Evolutionary conservation across 2,888 invertebrate species (phyloP), one percentile per base, ranked within the genome.

Genomic region (Melanostoma scalare): DNA sequence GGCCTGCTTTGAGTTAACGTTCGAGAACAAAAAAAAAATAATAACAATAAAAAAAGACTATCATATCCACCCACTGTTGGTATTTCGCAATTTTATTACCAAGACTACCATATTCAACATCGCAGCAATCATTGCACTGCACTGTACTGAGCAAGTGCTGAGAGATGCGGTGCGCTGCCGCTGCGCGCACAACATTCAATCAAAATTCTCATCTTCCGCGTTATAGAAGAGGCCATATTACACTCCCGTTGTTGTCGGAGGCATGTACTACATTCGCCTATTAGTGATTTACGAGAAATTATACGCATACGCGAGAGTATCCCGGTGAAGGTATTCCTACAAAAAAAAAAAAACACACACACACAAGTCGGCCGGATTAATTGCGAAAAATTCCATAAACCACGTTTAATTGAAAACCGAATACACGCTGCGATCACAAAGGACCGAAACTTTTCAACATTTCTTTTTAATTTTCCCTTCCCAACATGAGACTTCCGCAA

Each of bases 321-420:
- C 56, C 50, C 20, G 20, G 20, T 20, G 20, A 20, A 20, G 20
- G 20, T 20, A 20, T 20, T 20, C 20, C 20, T 20, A 20, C 20
- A 20, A 20, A 20, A 20, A 20, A 20, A 20, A 20, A 20, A 20
- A 20, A 20, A 20, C 20, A 20, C 20, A 20, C 20, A 20, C 20
- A 20, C 20, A 20, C 20, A 20, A 20, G 44, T 52, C 53, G 60
- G 75, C 67, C 65, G 74, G 74, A 84, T 84, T 84, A 84, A 84
- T 84, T 84, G 84, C 84, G 20, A 73, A 82, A 78, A 84, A 79
- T 73, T 79, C 69, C 84, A 84, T 84, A 84, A 84, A 84, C 79
- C 84, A 84, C 84, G 74, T 79, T 84, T 84, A 84, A 84, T 84
- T 84, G 79, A 84, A 84, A 84, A 79, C 53, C 78, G 84, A 84